Base-by-base conservation (phyloP, 2,113 vertebrate species). In the Mugil cephalus region DNA sequence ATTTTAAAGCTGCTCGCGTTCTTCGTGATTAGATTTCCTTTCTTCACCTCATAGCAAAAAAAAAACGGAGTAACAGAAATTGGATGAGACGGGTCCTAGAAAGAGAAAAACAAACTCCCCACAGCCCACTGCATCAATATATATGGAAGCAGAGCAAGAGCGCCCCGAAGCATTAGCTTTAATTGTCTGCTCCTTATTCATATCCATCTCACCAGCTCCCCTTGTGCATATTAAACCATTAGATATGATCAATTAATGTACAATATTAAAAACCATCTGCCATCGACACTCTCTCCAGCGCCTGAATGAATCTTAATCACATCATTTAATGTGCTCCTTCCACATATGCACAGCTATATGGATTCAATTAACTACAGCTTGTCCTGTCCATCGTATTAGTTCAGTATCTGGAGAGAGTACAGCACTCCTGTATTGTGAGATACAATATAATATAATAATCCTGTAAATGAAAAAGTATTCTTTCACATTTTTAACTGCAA, bases 221-320 rank as follows among this genome's bases (percentile, higher is more conserved):
- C 34, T 43, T 39, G 30, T 52, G 47, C 55, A 46, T 61, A 72
- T 69, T 46, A 77, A 69, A 14, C 10, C 35, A 68, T 64, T 61
- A 61, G 53, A 80, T 71, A 61, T 69, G 64, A 84, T 76, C 80
- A 68, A 55, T 81, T 74, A 85, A 70, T 63, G 54, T 15, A 36
- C 59, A 39, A 60, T 39, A 47, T 34, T 14, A 42, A 50, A 71
- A 64, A 54, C 42, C 56, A 74, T 48, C 62, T 79, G 52, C 45
- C 38, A 35, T 75, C 42, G 54, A 17, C 24, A 43, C 53, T 53
- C n/a, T 65, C 43, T 67, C 17, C 40, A 13, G 21, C 48, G 18
- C 17, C 21, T 18, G 45, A 47, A 48, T 36, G 14, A 80, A 82
- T 79, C 48, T 60, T 39, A 63, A 77, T 81, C 59, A 19, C 39